phyloP scores from a whole-genome alignment of 2,113 vertebrate species.

The Saccopteryx leptura region DNA sequence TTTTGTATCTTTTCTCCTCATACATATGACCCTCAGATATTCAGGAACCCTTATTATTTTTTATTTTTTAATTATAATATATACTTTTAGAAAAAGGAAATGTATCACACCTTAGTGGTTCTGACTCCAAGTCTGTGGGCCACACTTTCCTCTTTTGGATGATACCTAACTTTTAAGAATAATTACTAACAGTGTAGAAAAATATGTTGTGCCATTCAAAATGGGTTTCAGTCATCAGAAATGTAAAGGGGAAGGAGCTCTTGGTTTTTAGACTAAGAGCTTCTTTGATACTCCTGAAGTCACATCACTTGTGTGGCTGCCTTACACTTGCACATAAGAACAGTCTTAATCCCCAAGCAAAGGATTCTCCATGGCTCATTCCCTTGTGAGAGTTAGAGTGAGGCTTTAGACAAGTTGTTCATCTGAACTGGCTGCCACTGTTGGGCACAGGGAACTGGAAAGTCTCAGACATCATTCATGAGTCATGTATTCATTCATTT shows the following conservation, averaged over 20 bases:
- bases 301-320: not conserved
- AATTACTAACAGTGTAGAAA: not conserved
- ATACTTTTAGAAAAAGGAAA: not conserved
- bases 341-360: not conserved
- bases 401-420: not conserved
- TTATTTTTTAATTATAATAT: not conserved
- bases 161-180: not conserved
- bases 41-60: not conserved
- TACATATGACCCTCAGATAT: not conserved
- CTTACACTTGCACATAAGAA: not conserved
- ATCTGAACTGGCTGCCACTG: not conserved
- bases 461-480: not conserved
- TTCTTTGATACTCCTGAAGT: not conserved
- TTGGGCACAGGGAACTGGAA: accelerated
- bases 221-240: not conserved
- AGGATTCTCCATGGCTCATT: not conserved
- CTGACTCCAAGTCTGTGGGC: not conserved
- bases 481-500: not conserved
- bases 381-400: not conserved
- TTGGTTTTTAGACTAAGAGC: too few relatives aligned
- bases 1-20: not conserved
- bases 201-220: not conserved
- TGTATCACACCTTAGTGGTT: not conserved
- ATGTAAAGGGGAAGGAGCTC: too few relatives aligned
- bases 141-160: not conserved